Percentiles rank a stretch among this genome's conserved stretches.
Evolutionary conservation across 2,797 vertebrate species (phyloP).

Genomic region (Pogoniulus pusillus): DNA sequence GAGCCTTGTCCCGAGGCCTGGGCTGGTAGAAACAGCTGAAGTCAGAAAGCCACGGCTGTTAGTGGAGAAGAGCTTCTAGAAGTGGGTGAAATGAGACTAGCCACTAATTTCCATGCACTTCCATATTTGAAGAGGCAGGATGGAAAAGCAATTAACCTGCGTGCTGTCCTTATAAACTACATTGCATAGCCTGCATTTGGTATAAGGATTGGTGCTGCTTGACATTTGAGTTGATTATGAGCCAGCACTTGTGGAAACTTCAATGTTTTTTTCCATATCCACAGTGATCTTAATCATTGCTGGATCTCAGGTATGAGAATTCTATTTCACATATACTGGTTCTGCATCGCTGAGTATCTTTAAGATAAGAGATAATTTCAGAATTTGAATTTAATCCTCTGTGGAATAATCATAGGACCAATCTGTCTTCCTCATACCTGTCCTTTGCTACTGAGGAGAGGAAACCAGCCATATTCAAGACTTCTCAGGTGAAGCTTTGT

Average conservation of each 20-base stretch:
- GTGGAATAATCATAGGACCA: background rate
- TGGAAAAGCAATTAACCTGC: accelerated
- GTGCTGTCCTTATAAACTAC: background rate
- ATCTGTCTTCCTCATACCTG: background rate
- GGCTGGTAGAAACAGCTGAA: accelerated
- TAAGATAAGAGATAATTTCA: background rate
- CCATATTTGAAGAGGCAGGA: background rate
- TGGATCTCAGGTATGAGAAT: background rate
- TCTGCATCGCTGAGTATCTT: accelerated
- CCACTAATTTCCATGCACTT: background rate
- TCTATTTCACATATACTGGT: background rate
- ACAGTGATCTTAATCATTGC: background rate
- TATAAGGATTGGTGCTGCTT: background rate
- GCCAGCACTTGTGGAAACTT: background rate
- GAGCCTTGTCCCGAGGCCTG: background rate
- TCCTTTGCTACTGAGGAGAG: background rate
- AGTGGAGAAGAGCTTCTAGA: background rate
- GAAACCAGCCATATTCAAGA: background rate
- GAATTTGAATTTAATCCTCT: background rate
- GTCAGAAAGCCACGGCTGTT: accelerated
- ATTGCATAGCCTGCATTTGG: accelerated
- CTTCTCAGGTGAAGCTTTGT: background rate
- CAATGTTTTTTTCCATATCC: background rate
- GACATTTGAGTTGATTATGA: background rate
- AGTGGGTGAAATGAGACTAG: background rate